phyloP scores from a whole-genome alignment of 2,797 vertebrate genomes.

The Macropodus opercularis region DNA sequence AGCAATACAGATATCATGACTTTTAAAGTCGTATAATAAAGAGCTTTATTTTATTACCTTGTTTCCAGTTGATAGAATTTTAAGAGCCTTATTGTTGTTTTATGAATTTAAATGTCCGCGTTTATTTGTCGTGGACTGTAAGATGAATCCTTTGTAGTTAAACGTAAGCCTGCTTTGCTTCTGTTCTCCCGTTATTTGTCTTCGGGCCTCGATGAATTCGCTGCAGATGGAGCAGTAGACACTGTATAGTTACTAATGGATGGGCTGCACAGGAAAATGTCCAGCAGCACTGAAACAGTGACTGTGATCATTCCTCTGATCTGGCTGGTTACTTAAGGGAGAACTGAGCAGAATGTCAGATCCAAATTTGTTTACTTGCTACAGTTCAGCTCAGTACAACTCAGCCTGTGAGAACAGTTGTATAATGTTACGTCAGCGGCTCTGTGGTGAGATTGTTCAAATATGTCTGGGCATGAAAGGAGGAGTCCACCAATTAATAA shows the following conservation, averaged over 20 bases:
- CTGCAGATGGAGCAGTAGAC: slow-evolving; percentile 3
- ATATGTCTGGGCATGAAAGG: not conserved
- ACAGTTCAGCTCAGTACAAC: not conserved
- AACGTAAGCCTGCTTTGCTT: not conserved
- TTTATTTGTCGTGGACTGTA: slow-evolving; percentile 21
- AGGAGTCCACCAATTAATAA: not conserved
- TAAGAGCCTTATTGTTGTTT: not conserved
- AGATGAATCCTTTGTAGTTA: slow-evolving; percentile 4
- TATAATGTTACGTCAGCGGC: not conserved
- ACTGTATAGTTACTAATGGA: not conserved
- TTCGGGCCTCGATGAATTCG: slow-evolving; percentile 3
- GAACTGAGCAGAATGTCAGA: slow-evolving; percentile 6
- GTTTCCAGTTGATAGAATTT: not conserved
- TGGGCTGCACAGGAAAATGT: not conserved
- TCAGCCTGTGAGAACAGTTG: not conserved
- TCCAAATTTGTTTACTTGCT: not conserved
- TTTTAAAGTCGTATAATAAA: not conserved
- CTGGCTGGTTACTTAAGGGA: not conserved
- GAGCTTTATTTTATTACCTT: not conserved
- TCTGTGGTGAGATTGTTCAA: slow-evolving; percentile 2
- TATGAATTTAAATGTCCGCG: not conserved
- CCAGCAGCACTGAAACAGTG: not conserved
- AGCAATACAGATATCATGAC: slow-evolving; percentile 12
- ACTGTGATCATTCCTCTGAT: not conserved
- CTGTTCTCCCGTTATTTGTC: not conserved